Conservation (phyloP, 1,140 invertebrate species). For the Palaemon carinicauda region DNA sequence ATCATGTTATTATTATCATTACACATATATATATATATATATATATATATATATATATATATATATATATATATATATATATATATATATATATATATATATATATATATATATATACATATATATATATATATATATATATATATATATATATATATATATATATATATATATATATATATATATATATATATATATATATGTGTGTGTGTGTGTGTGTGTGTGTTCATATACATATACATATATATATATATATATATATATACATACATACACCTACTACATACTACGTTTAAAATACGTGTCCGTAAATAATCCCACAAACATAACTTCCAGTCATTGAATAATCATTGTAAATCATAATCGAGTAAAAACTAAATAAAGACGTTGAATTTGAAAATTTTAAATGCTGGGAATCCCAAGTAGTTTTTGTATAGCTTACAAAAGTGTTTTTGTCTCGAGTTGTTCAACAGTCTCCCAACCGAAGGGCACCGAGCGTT, state of each 20-base stretch:
- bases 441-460: no score
- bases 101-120: background rate
- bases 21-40: background rate
- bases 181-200: background rate
- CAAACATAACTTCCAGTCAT: background rate
- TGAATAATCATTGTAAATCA: no score
- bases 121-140: background rate
- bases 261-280: background rate
- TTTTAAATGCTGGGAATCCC: no score
- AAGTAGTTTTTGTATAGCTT: no score
- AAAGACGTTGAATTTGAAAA: no score
- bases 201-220: no score
- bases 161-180: slow-evolving; percentile 5
- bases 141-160: background rate
- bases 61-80: background rate
- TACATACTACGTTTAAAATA: no score
- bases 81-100: slow-evolving; percentile 4
- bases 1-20: no score
- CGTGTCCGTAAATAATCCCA: no score
- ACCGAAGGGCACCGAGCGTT: no score
- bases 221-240: background rate
- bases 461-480: no score
- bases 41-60: background rate
- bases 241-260: background rate
- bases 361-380: no score